phyloP scores from a whole-genome alignment of 2,113 vertebrate species.

The Rhipidura dahli region DNA sequence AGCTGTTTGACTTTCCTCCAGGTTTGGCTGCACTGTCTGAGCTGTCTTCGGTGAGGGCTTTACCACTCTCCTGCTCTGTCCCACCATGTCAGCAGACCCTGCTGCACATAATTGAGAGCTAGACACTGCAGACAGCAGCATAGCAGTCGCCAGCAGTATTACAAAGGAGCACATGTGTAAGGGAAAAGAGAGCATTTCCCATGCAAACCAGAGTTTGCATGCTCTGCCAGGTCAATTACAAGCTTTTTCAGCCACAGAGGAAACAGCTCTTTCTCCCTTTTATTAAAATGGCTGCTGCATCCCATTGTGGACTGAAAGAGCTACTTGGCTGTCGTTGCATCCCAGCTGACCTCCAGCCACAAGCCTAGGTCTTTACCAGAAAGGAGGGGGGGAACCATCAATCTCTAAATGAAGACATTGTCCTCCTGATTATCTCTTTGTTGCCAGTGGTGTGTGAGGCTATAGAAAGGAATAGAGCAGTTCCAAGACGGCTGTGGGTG shows the following conservation, averaged over 20 bases:
- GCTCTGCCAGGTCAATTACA: slow-evolving; percentile 38
- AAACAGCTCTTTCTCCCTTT: slow-evolving; percentile 16
- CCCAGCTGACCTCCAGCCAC: slow-evolving; percentile 5
- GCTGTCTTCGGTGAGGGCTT: background rate
- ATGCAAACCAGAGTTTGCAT: slow-evolving; percentile 17
- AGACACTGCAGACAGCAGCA: background rate
- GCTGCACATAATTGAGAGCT: background rate
- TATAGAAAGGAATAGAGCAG: background rate
- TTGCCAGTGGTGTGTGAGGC: background rate
- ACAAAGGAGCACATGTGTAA: slow-evolving; percentile 13
- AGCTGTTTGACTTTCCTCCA: background rate
- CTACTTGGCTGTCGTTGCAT: slow-evolving; percentile 13
- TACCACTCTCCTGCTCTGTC: background rate
- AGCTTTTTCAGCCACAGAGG: slow-evolving; percentile 21
- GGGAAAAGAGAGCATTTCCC: background rate
- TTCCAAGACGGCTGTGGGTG: background rate
- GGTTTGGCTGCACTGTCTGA: background rate
- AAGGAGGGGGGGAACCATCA: background rate
- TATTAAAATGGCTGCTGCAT: slow-evolving; percentile 21
- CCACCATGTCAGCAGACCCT: background rate
- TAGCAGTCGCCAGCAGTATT: background rate
- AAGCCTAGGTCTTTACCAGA: slow-evolving; percentile 24
- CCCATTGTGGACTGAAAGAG: background rate
- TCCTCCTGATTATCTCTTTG: background rate
- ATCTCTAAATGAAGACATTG: slow-evolving; percentile 26